Base-by-base conservation (phyloP, 2,113 vertebrate genomes). In the Todiramphus saurophagus region DNA sequence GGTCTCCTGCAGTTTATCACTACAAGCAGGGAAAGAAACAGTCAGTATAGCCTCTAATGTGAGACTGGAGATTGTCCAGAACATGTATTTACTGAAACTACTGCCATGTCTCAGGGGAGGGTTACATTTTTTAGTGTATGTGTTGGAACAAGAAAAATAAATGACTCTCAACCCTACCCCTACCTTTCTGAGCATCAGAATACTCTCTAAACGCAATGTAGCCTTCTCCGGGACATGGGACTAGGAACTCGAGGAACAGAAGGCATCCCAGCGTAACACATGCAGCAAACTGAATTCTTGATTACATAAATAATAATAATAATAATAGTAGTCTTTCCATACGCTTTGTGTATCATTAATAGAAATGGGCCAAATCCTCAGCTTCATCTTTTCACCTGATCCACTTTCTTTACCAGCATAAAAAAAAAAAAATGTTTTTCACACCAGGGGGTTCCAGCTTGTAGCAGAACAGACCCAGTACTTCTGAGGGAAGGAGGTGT, bases 1-100 rank as follows among this genome's bases (percentile, higher is more conserved):
- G 84, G 58, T 60, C 70, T 92, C 89, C 39, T 48, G 77, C 58
- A 74, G 46, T 93, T 95, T 85, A 88, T 96, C 83, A 39, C 20
- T 62, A 81, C 13, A 46, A 39, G 16, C 14, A 80, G 73, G 44
- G 66, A 79, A 83, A 66, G 31, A 68, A 93, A 35, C 8, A 90
- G 56, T 13, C 48, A 70, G 48, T 3, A 17, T 25, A 92, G 62
- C 58, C 44, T 91, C 44, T 44, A 51, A 17, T 7, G 10, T 23
- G 33, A 87, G 37, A n/a, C 58, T 72, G 46, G 58, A 87, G 24
- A 16, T 70, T 83, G 50, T 67, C 60, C 80, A 75, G 76, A 74
- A 37, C 33, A 16, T 39, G 13, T 63, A 50, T 78, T 84, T 63
- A 75, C 68, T 62, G 60, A 55, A 89, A 74, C 59, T 13, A 67